Percentiles rank a stretch among this genome's conserved stretches.
phyloP scores from a whole-genome alignment of 2,888 invertebrate species.

The Cancer borealis region DNA sequence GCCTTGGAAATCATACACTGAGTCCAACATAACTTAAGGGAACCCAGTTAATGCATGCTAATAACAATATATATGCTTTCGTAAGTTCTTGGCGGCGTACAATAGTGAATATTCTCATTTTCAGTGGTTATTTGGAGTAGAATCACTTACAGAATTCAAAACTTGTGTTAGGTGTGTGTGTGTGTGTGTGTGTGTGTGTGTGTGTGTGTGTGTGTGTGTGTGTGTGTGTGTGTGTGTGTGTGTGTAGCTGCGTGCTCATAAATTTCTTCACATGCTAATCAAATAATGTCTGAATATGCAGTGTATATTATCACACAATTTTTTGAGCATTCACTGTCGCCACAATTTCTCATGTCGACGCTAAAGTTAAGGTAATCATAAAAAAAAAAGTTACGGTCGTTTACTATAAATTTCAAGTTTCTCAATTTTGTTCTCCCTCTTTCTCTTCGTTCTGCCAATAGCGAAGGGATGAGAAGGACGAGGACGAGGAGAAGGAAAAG shows the following conservation, averaged over 20 bases:
- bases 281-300: slow-evolving; percentile 5
- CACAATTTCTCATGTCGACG: slow-evolving; percentile 29
- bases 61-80: not conserved
- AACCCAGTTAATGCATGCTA: not conserved
- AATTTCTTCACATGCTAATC: slow-evolving; percentile 6
- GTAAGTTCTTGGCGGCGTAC: not conserved
- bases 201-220: not conserved
- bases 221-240: not conserved
- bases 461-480: not conserved
- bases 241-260: not conserved
- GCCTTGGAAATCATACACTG: not conserved
- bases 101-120: not conserved
- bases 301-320: not conserved
- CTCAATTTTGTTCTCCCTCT: not conserved
- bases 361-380: not conserved
- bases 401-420: not conserved
- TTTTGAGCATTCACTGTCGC: not conserved
- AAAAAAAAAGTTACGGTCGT: not conserved
- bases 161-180: not conserved
- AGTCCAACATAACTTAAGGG: not conserved
- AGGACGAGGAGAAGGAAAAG: not conserved
- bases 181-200: not conserved
- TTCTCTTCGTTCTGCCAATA: not conserved
- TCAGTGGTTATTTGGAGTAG: not conserved
- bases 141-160: not conserved